Evolutionary conservation across 2,888 invertebrate species (phyloP).

Genomic region (Homarus gammarus): DNA sequence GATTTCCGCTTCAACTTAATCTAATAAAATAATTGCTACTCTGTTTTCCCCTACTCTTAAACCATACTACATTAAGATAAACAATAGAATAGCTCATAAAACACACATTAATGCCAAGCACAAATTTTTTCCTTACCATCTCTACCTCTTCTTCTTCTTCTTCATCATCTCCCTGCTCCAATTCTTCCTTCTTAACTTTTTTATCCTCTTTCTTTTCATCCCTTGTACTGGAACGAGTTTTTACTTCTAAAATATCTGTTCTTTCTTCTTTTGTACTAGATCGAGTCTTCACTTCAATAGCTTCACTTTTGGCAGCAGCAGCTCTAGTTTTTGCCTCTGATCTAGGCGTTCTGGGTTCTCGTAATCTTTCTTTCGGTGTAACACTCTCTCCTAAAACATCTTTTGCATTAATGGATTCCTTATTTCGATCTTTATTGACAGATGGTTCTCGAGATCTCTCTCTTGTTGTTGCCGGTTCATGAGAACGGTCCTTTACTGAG

Average conservation of each 20-base stretch:
- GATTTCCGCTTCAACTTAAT: too few species aligned
- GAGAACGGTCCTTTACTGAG: constrained; percentile 28
- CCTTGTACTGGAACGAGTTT: constrained; percentile 49
- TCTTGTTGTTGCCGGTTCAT: constrained; percentile 17
- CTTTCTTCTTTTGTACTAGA: constrained; percentile 60
- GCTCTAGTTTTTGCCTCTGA: constrained; percentile 66
- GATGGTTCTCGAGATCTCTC: constrained; percentile 56
- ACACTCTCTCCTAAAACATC: constrained; percentile 1
- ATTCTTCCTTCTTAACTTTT: constrained; percentile 49
- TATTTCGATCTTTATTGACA: constrained; percentile 26
- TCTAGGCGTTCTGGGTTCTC: constrained; percentile 59
- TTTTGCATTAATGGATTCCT: constrained; percentile 1
- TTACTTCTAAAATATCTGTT: constrained; percentile 39
- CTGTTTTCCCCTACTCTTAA: too few species aligned
- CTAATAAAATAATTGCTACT: too few species aligned
- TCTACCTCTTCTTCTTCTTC: constrained; percentile 49
- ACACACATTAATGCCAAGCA: too few species aligned
- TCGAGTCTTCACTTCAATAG: constrained; percentile 58
- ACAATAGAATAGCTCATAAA: too few species aligned
- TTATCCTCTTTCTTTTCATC: constrained; percentile 58
- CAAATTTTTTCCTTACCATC: too few species aligned
- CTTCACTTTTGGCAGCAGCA: constrained; percentile 45
- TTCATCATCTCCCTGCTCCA: background rate
- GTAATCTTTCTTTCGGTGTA: constrained; percentile 38
- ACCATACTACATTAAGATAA: too few species aligned